Conservation (phyloP, 2,797 vertebrate species). For the Anniella stebbinsi region DNA sequence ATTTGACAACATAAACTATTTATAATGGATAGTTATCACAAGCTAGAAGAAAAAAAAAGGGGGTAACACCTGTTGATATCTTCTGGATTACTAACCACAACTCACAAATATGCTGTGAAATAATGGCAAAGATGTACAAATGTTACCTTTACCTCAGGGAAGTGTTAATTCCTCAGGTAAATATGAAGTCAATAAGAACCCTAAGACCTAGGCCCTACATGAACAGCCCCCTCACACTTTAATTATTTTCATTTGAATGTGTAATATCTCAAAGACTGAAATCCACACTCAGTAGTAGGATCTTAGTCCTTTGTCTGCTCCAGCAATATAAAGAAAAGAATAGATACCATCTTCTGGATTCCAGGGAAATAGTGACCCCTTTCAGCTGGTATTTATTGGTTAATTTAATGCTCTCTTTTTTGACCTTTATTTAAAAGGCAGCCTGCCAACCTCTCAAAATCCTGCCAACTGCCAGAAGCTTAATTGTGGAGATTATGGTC, state of each 20-base stretch:
- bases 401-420: slow-evolving; percentile 55
- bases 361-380: slow-evolving; percentile 33
- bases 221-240: not conserved
- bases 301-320: slow-evolving; percentile 3
- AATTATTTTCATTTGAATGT: not conserved
- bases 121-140: not conserved
- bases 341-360: rapidly evolving
- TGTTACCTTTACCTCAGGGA: not conserved
- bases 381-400: slow-evolving; percentile 18
- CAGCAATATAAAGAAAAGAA: slow-evolving; percentile 1
- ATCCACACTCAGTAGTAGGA: not conserved
- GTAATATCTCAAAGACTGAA: not conserved
- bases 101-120: not conserved
- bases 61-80: not conserved
- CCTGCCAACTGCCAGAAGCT: slow-evolving; percentile 69
- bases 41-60: not conserved
- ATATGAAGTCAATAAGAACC: not conserved
- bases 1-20: not conserved
- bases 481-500: slow-evolving; percentile 72
- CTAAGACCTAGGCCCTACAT: not conserved
- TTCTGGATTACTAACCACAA: not conserved
- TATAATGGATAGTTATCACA: not conserved
- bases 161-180: not conserved
- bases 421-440: slow-evolving; percentile 71
- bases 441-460: slow-evolving; percentile 67